These are phyloP conservation scores for Scylla paramamosain DNA, from an alignment of 1,140 invertebrate species.

Conservation along the genomic window DNA sequence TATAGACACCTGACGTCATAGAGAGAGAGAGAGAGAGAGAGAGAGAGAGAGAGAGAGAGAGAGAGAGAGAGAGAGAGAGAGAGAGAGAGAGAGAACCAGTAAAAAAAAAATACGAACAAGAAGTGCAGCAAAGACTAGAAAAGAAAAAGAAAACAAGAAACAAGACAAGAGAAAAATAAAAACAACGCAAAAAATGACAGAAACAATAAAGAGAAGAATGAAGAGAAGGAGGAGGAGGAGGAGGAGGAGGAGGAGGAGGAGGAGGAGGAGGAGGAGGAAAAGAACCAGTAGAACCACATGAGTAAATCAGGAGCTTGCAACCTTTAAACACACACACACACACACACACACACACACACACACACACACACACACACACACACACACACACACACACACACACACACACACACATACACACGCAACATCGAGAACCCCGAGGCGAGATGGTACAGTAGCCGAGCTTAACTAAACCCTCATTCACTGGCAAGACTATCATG, in stretches of 20 bases:
- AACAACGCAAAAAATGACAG: not conserved
- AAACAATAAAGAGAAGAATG: not conserved
- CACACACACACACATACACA: too few species aligned
- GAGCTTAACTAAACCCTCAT: not conserved
- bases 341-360: too few species aligned
- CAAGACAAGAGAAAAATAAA: not conserved
- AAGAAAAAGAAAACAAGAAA: not conserved
- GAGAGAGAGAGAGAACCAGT: not conserved
- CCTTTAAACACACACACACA: too few species aligned
- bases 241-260: not conserved
- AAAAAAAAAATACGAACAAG: not conserved
- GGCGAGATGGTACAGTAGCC: not conserved
- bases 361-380: too few species aligned
- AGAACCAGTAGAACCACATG: too few species aligned
- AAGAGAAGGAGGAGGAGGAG: not conserved
- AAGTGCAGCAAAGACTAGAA: not conserved
- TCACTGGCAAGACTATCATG: not conserved
- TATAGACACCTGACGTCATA: too few species aligned
- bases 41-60: not conserved
- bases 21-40: not conserved
- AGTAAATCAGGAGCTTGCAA: not conserved
- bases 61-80: not conserved
- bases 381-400: too few species aligned
- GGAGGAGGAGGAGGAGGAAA: not conserved
- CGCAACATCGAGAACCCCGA: not conserved